Conservation (phyloP, 2,797 vertebrate genomes). For the Catharus ustulatus region DNA sequence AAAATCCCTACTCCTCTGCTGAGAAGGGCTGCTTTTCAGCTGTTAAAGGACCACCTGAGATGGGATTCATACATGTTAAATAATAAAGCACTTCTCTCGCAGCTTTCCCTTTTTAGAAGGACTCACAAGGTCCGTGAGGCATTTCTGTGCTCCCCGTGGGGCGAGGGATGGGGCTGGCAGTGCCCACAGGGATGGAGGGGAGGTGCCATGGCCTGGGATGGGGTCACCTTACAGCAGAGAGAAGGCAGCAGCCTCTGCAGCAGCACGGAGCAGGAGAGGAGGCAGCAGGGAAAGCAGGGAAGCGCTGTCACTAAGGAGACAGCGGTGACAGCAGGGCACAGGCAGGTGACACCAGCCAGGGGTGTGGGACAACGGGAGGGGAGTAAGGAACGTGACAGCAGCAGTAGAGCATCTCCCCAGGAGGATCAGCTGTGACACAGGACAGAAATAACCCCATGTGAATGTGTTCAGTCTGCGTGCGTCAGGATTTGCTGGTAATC, state of each 20-base stretch:
- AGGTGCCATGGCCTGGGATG: fast-evolving
- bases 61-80: background rate
- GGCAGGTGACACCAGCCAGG: background rate
- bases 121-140: background rate
- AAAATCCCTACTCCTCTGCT: background rate
- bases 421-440: background rate
- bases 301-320: background rate
- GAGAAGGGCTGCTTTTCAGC: background rate
- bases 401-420: background rate
- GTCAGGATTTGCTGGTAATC: background rate
- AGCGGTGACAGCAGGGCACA: background rate
- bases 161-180: background rate
- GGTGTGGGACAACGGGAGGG: background rate
- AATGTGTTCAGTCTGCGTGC: background rate
- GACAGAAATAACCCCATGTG: background rate
- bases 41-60: background rate
- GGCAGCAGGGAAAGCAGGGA: background rate
- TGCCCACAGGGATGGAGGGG: fast-evolving
- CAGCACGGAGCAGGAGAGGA: background rate
- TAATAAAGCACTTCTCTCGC: background rate
- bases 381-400: background rate
- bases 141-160: fast-evolving
- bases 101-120: background rate
- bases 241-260: background rate
- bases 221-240: background rate